Conservation (phyloP, 2,797 vertebrate genomes). For the Rhodeus uyekii region DNA sequence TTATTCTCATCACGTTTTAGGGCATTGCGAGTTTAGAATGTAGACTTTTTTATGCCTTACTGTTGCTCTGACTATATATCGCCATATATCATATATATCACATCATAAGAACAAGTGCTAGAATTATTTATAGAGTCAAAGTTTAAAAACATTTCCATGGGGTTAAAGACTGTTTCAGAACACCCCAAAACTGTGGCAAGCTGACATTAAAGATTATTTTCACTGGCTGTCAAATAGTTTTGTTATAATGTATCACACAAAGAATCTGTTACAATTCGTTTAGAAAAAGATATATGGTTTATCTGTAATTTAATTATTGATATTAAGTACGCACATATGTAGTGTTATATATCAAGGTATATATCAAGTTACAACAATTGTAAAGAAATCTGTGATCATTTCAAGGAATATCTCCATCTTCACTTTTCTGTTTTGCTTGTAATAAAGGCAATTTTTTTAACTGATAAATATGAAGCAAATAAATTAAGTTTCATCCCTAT, state of each 20-base stretch:
- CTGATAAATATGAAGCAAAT: conserved; percentile 68
- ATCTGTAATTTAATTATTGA: conserved; percentile 29
- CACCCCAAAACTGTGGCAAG: conserved; percentile 61
- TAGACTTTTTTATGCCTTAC: conserved; percentile 56
- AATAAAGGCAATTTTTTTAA: conserved; percentile 71
- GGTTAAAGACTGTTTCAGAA: too few species aligned
- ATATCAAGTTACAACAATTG: background rate
- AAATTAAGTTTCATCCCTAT: background rate
- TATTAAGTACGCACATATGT: background rate
- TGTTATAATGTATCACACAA: conserved; percentile 60
- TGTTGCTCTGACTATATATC: conserved; percentile 44
- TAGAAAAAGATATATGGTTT: conserved; percentile 57
- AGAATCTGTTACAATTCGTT: conserved; percentile 70
- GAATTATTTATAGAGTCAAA: conserved; percentile 54
- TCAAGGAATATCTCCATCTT: conserved; percentile 65
- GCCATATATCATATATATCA: background rate
- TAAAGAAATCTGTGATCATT: conserved; percentile 40
- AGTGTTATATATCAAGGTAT: too few species aligned
- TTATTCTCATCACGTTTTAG: conserved; percentile 29
- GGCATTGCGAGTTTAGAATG: background rate
- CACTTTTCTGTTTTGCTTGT: conserved; percentile 54
- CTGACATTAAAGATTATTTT: conserved; percentile 56
- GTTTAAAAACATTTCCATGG: conserved; percentile 35
- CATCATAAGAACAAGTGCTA: conserved; percentile 14
- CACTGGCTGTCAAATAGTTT: conserved; percentile 73